Evolutionary conservation across 2,797 vertebrate genomes (phyloP).

Genomic region (Sebastes wilsoni): DNA sequence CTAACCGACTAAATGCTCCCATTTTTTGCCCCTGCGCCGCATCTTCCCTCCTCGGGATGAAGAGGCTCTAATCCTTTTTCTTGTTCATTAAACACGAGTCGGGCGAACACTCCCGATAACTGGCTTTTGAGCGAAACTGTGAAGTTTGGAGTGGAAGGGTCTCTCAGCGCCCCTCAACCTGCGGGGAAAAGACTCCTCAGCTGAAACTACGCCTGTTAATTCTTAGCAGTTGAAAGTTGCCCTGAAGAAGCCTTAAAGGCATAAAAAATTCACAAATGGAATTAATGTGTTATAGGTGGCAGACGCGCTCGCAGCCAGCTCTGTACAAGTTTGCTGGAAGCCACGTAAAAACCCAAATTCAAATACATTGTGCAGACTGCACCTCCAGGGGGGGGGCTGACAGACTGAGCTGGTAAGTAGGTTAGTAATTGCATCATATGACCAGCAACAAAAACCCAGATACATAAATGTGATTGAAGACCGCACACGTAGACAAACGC

Average conservation of each 20-base stretch:
- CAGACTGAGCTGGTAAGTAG: conserved; percentile 3
- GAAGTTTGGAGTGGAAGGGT: not conserved
- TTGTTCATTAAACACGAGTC: conserved; percentile 37
- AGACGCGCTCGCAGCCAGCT: not conserved
- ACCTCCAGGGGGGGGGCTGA: not conserved
- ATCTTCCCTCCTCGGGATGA: conserved; percentile 1
- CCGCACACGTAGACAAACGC: not conserved
- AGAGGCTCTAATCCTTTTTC: conserved; percentile 52
- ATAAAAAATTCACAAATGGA: conserved; percentile 4
- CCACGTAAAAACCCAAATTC: not conserved
- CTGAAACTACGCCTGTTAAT: not conserved
- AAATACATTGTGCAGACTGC: conserved; percentile 30
- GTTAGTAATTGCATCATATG: conserved; percentile 40
- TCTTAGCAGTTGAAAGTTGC: not conserved
- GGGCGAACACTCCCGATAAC: conserved; percentile 14
- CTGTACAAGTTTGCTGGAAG: not conserved
- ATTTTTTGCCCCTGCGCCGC: not conserved
- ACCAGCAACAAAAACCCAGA: conserved; percentile 31
- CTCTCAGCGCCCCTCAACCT: conserved; percentile 6
- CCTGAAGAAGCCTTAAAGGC: not conserved
- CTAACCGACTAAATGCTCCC: conserved; percentile 18
- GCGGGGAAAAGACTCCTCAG: conserved; percentile 10
- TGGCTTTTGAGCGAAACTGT: conserved; percentile 1
- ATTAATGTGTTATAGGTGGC: not conserved
- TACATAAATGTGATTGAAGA: conserved; percentile 27